phyloP scores from a whole-genome alignment of 2,888 invertebrate genomes.

The Mylabris sibirica region DNA sequence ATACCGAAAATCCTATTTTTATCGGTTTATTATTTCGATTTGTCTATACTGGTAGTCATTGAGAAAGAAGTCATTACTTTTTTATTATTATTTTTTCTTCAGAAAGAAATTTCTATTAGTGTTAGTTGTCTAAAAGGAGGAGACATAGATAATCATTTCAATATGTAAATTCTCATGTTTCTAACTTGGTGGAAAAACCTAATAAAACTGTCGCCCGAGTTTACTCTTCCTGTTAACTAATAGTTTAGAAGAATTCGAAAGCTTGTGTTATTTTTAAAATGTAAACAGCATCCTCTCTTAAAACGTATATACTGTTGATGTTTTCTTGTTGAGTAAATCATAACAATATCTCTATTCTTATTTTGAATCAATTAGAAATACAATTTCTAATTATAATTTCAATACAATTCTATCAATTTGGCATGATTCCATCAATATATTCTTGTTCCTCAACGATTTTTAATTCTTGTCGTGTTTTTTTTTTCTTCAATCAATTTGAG shows the following conservation, averaged over 20 bases:
- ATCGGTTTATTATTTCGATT: background rate
- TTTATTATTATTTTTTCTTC: background rate
- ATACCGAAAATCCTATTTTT: constrained; percentile 3
- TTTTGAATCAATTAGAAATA: background rate
- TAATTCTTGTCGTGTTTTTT: background rate
- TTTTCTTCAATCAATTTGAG: background rate
- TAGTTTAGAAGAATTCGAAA: constrained; percentile 17
- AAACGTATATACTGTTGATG: background rate
- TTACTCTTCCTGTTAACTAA: constrained; percentile 36
- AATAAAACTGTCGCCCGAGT: constrained; percentile 41
- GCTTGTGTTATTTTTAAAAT: constrained; percentile 11
- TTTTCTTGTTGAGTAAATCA: background rate
- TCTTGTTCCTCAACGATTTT: background rate
- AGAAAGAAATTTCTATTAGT: background rate
- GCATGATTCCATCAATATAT: background rate
- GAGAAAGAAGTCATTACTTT: background rate
- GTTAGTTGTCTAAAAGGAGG: constrained; percentile 5
- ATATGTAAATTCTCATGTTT: constrained; percentile 32
- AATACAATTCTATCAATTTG: constrained; percentile 5
- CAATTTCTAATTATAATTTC: background rate
- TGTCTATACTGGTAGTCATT: too few species aligned
- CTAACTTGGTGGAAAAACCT: constrained; percentile 29
- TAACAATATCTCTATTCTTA: background rate
- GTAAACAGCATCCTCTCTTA: background rate
- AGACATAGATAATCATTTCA: constrained; percentile 27